phyloP scores from a whole-genome alignment of 2,888 invertebrate genomes.

The Criorhina ranunculi region DNA sequence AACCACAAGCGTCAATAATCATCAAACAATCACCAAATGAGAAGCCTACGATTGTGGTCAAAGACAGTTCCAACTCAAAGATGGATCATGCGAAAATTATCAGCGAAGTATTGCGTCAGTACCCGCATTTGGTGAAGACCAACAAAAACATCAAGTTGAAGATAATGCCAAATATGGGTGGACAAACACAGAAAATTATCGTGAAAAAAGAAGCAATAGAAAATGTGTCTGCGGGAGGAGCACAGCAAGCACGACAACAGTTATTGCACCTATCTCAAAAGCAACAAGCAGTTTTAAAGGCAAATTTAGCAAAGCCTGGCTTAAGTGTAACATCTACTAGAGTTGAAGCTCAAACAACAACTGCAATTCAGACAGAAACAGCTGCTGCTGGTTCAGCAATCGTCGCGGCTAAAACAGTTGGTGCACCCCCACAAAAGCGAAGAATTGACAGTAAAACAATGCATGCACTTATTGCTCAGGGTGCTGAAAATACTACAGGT shows the following conservation, averaged over 20 bases:
- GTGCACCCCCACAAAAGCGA: slow-evolving; percentile 83
- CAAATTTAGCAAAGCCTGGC: slow-evolving; percentile 53
- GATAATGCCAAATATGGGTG: slow-evolving; percentile 88
- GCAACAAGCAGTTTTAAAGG: slow-evolving; percentile 7
- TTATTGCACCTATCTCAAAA: slow-evolving; percentile 27
- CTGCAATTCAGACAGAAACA: slow-evolving; percentile 51
- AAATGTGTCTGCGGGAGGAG: slow-evolving; percentile 52
- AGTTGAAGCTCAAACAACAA: slow-evolving; percentile 44
- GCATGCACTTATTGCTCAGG: slow-evolving; percentile 86
- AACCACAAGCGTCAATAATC: slow-evolving; percentile 79
- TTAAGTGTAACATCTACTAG: slow-evolving; percentile 36
- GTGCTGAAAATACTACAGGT: slow-evolving; percentile 87
- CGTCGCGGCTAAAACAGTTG: slow-evolving; percentile 16
- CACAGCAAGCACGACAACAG: slow-evolving; percentile 61
- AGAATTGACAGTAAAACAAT: slow-evolving; percentile 87
- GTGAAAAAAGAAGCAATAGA: slow-evolving; percentile 80
- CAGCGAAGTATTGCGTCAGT: slow-evolving; percentile 93
- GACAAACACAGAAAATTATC: slow-evolving; percentile 79
- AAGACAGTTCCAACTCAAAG: slow-evolving; percentile 82
- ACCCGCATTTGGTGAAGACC: slow-evolving; percentile 93
- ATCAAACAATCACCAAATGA: slow-evolving; percentile 82
- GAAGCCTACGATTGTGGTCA: slow-evolving; percentile 84
- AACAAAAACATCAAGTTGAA: slow-evolving; percentile 95
- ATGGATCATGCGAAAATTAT: slow-evolving; percentile 94
- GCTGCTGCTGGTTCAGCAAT: slow-evolving; percentile 30